phyloP scores from a whole-genome alignment of 2,113 vertebrate species.

The Saguinus midas region DNA sequence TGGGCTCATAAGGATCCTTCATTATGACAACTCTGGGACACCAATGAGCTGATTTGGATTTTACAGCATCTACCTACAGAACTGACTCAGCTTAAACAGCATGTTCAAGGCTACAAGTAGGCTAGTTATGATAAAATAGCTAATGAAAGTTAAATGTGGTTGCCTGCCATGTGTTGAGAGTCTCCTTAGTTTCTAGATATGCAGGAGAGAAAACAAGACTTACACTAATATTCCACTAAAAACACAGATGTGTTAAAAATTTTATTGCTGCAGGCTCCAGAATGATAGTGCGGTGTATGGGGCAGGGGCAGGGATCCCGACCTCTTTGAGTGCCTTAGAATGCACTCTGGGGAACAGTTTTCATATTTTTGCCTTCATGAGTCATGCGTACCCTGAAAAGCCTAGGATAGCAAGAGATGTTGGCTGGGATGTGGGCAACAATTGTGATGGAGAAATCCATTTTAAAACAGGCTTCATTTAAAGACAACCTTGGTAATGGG shows the following conservation, averaged over 20 bases:
- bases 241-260: neutral
- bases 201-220: neutral
- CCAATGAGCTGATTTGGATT: neutral
- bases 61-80: neutral
- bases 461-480: neutral
- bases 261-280: neutral
- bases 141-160: neutral
- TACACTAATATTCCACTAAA: neutral
- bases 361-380: neutral
- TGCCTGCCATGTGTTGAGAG: neutral
- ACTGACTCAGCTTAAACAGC: neutral
- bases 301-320: neutral
- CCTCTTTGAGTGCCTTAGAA: neutral
- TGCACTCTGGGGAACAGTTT: neutral
- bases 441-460: neutral
- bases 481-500: neutral
- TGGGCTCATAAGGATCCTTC: neutral
- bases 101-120: neutral
- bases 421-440: neutral
- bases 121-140: neutral
- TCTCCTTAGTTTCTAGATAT: constrained; percentile 15
- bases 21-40: neutral
- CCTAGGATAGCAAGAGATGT: neutral
- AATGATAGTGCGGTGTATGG: neutral
- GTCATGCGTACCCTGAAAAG: neutral